A percentile compares a stretch with the other conserved stretches of the same genome.
phyloP scores from a whole-genome alignment of 2,888 invertebrate species.

The Hirtodrosophila histrioides region DNA sequence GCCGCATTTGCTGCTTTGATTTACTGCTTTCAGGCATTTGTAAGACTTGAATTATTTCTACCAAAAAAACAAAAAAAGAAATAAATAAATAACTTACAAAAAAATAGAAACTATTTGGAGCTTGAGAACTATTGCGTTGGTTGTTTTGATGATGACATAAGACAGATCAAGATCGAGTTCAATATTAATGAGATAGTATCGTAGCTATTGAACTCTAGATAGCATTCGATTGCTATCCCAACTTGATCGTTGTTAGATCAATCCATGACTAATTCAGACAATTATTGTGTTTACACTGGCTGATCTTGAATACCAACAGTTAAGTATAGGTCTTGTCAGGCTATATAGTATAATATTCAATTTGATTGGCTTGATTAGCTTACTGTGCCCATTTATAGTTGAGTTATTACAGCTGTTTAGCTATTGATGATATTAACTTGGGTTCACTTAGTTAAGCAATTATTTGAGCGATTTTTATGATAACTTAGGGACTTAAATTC shows the following conservation, averaged over 20 bases:
- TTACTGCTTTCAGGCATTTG: constrained; percentile 61
- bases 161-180: constrained; percentile 40
- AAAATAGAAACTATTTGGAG: constrained; percentile 48
- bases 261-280: constrained; percentile 25
- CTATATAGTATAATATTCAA: constrained; percentile 4
- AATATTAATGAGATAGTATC: constrained; percentile 41
- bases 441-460: neutral
- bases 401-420: constrained; percentile 15
- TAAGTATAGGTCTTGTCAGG: constrained; percentile 14
- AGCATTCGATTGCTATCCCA: constrained; percentile 8
- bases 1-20: constrained; percentile 76
- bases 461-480: too few species aligned
- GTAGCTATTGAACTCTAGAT: constrained; percentile 29
- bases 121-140: constrained; percentile 61
- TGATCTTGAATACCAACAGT: constrained; percentile 39
- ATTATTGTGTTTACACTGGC: constrained; percentile 8
- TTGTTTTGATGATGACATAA: constrained; percentile 50
- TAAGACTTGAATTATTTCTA: constrained; percentile 56
- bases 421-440: neutral
- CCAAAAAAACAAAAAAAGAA: constrained; percentile 22
- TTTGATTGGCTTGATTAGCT: constrained; percentile 28
- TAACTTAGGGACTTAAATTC: too few species aligned
- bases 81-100: neutral
- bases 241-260: constrained; percentile 8
- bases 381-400: constrained; percentile 35